Conservation (phyloP, 2,797 vertebrate genomes). For the Alcedo quadribrachys region DNA sequence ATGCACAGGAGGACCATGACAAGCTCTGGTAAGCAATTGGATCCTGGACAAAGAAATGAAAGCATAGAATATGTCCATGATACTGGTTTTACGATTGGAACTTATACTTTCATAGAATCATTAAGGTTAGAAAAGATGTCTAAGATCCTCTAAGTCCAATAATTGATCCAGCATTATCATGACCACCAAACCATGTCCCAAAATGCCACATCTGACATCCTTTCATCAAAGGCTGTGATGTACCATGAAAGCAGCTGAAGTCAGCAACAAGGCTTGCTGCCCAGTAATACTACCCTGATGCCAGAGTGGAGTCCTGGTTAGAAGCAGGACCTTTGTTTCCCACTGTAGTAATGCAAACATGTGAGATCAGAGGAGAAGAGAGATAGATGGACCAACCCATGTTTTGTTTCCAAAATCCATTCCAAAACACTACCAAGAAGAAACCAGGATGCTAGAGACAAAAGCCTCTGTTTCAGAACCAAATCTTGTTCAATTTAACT, state of each 20-base stretch:
- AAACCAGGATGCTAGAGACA: neutral
- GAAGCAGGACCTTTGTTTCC: fast-evolving
- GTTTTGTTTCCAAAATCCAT: neutral
- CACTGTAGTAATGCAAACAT: neutral
- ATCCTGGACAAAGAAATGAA: neutral
- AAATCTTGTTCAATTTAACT: neutral
- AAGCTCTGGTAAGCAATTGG: neutral
- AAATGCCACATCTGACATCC: too few relatives aligned
- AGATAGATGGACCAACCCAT: fast-evolving
- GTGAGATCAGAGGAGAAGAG: neutral
- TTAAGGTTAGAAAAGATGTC: too few relatives aligned
- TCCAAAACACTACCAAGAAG: neutral
- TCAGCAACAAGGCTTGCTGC: neutral
- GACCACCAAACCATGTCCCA: too few relatives aligned
- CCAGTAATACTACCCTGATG: fast-evolving
- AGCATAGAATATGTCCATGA: fast-evolving
- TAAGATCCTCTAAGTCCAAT: too few relatives aligned
- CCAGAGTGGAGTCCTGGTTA: neutral
- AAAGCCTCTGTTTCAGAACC: neutral
- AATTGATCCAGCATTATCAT: too few relatives aligned
- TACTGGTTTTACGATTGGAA: neutral
- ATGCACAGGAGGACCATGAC: neutral
- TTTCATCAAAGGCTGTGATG: neutral
- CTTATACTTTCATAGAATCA: neutral
- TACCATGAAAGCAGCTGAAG: neutral